phyloP scores from a whole-genome alignment of 2,797 vertebrate species.

The Atherinosoma microstoma region DNA sequence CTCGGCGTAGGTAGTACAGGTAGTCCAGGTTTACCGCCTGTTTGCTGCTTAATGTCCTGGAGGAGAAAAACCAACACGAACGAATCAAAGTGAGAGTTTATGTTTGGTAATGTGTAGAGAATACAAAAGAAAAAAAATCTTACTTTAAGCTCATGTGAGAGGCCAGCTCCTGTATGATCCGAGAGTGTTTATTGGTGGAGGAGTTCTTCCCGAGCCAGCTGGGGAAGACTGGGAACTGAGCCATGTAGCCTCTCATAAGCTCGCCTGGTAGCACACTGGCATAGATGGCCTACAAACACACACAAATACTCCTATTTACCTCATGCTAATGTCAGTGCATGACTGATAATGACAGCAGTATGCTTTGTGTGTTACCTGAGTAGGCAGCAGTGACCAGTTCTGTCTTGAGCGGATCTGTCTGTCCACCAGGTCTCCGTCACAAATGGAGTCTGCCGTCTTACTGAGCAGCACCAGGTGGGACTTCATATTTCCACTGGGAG shows the following conservation, averaged over 20 bases:
- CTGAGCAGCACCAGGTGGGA: slow-evolving; percentile 94
- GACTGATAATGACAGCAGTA: no score
- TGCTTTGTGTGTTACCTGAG: slow-evolving; percentile 84
- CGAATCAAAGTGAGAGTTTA: background rate
- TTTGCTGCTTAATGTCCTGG: slow-evolving; percentile 88
- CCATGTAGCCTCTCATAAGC: slow-evolving; percentile 96
- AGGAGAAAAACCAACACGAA: background rate
- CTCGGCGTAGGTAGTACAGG: slow-evolving; percentile 86
- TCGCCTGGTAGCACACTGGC: slow-evolving; percentile 97
- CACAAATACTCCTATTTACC: slow-evolving; percentile 1
- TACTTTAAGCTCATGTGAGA: slow-evolving; percentile 96
- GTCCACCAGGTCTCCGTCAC: slow-evolving; percentile 96
- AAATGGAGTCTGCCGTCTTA: slow-evolving; percentile 95
- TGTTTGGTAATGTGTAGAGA: background rate
- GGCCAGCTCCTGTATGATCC: slow-evolving; percentile 91
- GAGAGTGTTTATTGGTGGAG: slow-evolving; percentile 90
- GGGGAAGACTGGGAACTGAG: slow-evolving; percentile 93
- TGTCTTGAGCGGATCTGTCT: slow-evolving; percentile 91
- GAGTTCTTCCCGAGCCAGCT: slow-evolving; percentile 96
- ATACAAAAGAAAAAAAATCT: slow-evolving; percentile 22
- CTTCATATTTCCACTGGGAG: slow-evolving; percentile 87
- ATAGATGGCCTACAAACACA: slow-evolving; percentile 89
- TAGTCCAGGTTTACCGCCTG: slow-evolving; percentile 93
- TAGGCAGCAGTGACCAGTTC: slow-evolving; percentile 95
- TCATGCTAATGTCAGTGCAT: background rate